Conservation (phyloP, 2,797 vertebrate species). For the Lemur catta region DNA sequence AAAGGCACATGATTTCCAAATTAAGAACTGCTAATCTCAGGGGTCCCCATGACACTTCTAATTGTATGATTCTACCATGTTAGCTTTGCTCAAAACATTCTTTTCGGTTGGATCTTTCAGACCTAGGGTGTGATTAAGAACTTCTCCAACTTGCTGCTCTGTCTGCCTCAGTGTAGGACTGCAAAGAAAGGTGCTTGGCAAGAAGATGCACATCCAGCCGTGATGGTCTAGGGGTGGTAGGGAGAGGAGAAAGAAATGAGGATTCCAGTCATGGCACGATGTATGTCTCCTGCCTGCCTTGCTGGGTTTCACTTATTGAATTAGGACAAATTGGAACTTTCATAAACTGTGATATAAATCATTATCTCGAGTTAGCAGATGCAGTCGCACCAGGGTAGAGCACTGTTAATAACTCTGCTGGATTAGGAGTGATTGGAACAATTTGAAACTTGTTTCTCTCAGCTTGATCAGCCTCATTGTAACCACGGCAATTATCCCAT, state of each 20-base stretch:
- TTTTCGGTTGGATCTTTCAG: not conserved
- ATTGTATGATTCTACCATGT: not conserved
- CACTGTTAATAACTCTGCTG: conserved; percentile 87
- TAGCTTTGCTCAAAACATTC: not conserved
- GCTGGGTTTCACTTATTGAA: conserved; percentile 85
- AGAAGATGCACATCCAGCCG: not conserved
- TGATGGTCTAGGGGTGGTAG: not conserved
- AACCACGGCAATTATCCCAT: conserved; percentile 88
- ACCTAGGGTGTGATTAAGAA: not conserved
- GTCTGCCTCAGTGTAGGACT: not conserved
- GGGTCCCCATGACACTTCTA: not conserved
- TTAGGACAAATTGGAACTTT: conserved; percentile 88
- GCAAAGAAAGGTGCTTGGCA: not conserved
- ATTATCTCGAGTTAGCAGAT: conserved; percentile 89
- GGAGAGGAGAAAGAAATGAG: not conserved
- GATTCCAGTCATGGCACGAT: conserved; percentile 45
- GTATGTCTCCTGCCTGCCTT: conserved; percentile 60
- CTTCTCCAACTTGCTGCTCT: not conserved
- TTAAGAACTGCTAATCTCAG: not conserved
- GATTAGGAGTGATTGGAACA: conserved; percentile 89
- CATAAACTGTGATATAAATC: conserved; percentile 89
- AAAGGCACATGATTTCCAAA: not conserved
- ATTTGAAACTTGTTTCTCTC: conserved; percentile 90
- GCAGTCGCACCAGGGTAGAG: conserved; percentile 86
- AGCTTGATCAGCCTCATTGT: conserved; percentile 88